These are phyloP conservation scores for Holcopasites calliopsidis DNA, from an alignment of 1,140 invertebrate species.

Conservation along the genomic window DNA sequence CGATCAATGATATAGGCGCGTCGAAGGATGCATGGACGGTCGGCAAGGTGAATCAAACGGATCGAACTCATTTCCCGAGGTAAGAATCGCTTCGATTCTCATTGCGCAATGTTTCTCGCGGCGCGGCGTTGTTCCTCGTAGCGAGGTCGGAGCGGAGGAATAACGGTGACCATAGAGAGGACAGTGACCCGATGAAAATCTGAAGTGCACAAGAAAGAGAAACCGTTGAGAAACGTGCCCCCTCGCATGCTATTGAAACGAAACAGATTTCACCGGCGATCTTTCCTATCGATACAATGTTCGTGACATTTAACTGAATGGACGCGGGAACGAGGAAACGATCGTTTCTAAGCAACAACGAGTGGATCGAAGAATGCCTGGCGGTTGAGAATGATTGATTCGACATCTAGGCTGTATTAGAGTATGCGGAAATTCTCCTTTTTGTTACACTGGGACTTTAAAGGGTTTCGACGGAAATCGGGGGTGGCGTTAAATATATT, in stretches of 20 bases:
- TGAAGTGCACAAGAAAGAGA: constrained; percentile 58
- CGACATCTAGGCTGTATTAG: too few species aligned
- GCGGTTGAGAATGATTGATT: neutral
- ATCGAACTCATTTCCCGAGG: neutral
- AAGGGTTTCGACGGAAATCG: neutral
- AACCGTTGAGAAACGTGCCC: constrained; percentile 54
- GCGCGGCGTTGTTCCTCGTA: constrained; percentile 47
- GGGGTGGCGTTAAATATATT: too few species aligned
- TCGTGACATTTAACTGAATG: constrained; percentile 23
- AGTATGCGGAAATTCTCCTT: neutral
- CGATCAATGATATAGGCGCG: neutral
- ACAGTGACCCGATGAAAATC: constrained; percentile 68
- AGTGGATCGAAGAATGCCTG: neutral
- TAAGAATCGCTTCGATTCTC: neutral
- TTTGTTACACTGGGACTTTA: neutral
- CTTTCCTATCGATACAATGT: constrained; percentile 42
- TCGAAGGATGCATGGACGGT: neutral
- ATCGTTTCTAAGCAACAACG: neutral
- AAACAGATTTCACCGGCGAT: constrained; percentile 60
- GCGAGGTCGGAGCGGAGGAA: constrained; percentile 54
- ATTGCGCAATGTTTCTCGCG: constrained; percentile 10
- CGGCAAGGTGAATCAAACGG: neutral
- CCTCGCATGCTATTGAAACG: constrained; percentile 26
- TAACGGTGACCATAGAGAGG: constrained; percentile 60
- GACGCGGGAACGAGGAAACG: constrained; percentile 10